Conservation (phyloP, 2,888 invertebrate genomes). For the Aphodius granarius region DNA sequence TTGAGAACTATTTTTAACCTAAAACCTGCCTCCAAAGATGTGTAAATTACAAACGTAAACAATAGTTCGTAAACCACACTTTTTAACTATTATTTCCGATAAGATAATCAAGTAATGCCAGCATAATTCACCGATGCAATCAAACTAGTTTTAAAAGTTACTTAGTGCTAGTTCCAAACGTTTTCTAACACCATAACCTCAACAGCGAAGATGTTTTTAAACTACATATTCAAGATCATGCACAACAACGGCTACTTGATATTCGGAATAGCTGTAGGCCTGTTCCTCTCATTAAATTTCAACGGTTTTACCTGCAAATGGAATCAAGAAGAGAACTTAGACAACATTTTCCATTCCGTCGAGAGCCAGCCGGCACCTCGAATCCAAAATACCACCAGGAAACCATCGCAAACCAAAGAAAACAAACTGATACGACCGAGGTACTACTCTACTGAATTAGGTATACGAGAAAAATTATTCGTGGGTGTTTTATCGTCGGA, state of each 20-base stretch:
- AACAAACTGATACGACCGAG: constrained; percentile 75
- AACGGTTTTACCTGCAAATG: constrained; percentile 15
- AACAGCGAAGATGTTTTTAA: background rate
- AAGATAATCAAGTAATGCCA: background rate
- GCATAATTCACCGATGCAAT: background rate
- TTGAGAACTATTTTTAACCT: background rate
- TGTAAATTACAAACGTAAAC: background rate
- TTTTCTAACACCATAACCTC: background rate
- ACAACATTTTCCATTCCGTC: constrained; percentile 16
- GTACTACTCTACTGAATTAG: constrained; percentile 94
- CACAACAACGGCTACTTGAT: constrained; percentile 20
- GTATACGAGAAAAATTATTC: constrained; percentile 86
- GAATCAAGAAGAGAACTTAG: constrained; percentile 8
- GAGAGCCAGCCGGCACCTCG: constrained; percentile 13
- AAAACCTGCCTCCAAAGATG: background rate
- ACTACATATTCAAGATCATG: background rate
- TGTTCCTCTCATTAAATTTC: constrained; percentile 20
- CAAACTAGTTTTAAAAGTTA: background rate
- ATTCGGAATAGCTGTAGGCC: constrained; percentile 22
- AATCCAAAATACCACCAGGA: constrained; percentile 21
- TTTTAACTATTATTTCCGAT: background rate
- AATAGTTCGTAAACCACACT: background rate
- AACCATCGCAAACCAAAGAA: constrained; percentile 13
- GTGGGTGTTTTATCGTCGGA: constrained; percentile 82
- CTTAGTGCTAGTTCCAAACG: background rate